These are phyloP conservation scores for Habropoda laboriosa DNA, from an alignment of 1,140 invertebrate species.

Conservation along the genomic window DNA sequence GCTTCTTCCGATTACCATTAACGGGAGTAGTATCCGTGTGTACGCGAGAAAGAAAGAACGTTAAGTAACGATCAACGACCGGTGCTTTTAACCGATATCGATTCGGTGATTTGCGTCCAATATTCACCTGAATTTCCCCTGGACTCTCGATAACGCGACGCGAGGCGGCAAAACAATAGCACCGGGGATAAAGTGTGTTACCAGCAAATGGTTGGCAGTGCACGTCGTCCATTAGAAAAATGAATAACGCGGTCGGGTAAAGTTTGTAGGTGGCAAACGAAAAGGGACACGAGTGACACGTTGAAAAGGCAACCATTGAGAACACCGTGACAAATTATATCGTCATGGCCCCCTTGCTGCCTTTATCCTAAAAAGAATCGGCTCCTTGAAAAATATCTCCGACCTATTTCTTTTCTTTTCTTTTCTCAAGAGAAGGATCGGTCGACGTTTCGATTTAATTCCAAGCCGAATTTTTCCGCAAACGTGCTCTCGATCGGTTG, in stretches of 20 bases:
- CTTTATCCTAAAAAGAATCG: background rate
- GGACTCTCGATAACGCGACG: background rate
- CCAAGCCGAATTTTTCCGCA: no score
- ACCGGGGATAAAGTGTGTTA: background rate
- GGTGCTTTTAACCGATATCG: background rate
- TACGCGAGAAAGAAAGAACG: background rate
- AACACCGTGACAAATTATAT: background rate
- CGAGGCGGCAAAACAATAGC: no score
- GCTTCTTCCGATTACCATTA: background rate
- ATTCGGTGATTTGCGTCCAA: background rate
- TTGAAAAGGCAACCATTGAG: background rate
- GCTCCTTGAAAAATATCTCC: background rate
- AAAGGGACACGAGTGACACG: background rate
- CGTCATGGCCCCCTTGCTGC: no score
- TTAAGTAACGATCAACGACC: background rate
- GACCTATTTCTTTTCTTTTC: no score
- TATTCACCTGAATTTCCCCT: background rate
- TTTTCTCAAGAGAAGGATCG: no score
- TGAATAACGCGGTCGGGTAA: background rate
- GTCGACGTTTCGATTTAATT: no score
- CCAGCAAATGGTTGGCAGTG: background rate
- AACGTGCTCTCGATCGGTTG: no score
- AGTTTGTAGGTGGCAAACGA: constrained; percentile 7
- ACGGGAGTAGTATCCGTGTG: background rate
- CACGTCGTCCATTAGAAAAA: constrained; percentile 1